Base-by-base conservation (phyloP, 2,797 vertebrate genomes). In the Mionectes olivaceus region DNA sequence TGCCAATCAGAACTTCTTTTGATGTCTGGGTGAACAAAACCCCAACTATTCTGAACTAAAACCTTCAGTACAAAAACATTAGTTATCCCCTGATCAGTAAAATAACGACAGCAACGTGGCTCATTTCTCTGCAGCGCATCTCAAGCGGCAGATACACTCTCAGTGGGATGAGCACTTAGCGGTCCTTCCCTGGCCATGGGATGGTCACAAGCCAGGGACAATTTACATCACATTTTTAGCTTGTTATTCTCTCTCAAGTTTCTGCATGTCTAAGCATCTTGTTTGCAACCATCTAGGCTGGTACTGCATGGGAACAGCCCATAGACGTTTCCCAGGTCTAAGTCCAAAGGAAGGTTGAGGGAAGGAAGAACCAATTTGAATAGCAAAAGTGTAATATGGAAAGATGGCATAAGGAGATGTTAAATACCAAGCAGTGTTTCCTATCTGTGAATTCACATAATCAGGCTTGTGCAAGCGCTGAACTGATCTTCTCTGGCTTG, bases 1-100 rank as follows among this genome's bases (percentile, higher is more conserved):
- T 94, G 94, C 79, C 87, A 92, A 79, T 94, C 89, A 81, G 33
- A 92, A 88, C 56, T 84, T 75, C 92, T 96, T 96, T 88, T 94
- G 71, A 96, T 91, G 71, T 77, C 60, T 80, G 76, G 17, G 22
- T 56, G 74, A 88, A 92, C 73, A 83, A 87, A 60, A 23, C 22
- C 39, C 13, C 65, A 70, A 83, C 73, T 87, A 90, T 47, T 93
- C 84, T 89, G 33, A 64, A 89, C 28, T 46, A 82, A 87, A 95
- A 71, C 53, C 17, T 67, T 59, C 63, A 76, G 35, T 67, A 75
- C 57, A 83, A 83, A 88, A 71, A 79, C 53, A 67, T 83, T 53
- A 60, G 39, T 73, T 93, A 88, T 68, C 27, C 60, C 25, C 33
- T 11, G 10, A 56, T 28, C 37, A 61, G 74, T 37, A 73, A 88